phyloP scores from a whole-genome alignment of 37 sponge, comb jelly and placozoan genomes.

The Halichondria panicea region DNA sequence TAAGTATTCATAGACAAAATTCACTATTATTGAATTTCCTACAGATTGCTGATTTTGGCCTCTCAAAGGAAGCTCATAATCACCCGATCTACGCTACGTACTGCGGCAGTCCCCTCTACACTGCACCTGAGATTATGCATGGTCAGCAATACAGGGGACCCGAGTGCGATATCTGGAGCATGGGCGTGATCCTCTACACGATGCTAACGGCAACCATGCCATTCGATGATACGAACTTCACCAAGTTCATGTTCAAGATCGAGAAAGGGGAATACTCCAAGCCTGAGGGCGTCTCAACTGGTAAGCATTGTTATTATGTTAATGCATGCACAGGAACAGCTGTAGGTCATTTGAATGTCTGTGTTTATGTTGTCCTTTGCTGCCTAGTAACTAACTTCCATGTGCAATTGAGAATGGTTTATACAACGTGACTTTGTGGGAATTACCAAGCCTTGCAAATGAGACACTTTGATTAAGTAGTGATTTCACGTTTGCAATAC shows the following conservation, averaged over 20 bases:
- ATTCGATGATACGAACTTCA: slow-evolving; percentile 74
- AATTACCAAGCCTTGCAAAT: no score
- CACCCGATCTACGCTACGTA: slow-evolving; percentile 44
- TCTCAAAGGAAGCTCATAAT: slow-evolving; percentile 56
- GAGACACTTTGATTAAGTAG: no score
- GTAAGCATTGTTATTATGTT: slow-evolving; percentile 43
- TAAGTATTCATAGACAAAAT: not conserved
- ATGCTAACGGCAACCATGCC: slow-evolving; percentile 92
- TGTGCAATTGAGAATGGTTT: no score
- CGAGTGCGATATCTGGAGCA: slow-evolving; percentile 86
- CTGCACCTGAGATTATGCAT: slow-evolving; percentile 80
- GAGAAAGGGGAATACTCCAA: slow-evolving; percentile 51
- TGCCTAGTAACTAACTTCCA: no score
- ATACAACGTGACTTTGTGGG: no score
- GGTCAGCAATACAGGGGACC: slow-evolving; percentile 77
- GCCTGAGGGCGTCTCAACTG: slow-evolving; percentile 38
- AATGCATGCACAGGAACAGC: no score
- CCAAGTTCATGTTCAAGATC: slow-evolving; percentile 36
- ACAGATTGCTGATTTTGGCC: slow-evolving; percentile 84
- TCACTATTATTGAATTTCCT: not conserved
- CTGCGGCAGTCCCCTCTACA: slow-evolving; percentile 83
- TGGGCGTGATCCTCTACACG: slow-evolving; percentile 86
- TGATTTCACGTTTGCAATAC: no score
- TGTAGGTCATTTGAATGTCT: no score
- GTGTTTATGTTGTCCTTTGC: no score